phyloP scores from a whole-genome alignment of 2,113 vertebrate species.

The Crotalus viridis region DNA sequence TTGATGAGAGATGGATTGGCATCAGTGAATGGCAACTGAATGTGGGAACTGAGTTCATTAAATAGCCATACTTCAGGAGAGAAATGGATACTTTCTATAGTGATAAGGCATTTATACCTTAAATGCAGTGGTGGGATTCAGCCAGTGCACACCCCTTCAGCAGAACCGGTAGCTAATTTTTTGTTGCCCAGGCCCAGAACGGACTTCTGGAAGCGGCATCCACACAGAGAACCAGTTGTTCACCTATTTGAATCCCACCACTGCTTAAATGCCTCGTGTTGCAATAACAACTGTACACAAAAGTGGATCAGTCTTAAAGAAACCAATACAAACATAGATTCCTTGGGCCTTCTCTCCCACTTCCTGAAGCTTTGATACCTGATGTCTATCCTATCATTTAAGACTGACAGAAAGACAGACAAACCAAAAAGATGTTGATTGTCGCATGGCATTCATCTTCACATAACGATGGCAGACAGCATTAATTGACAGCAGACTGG shows the following conservation, averaged over 20 bases:
- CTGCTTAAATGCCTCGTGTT: not conserved
- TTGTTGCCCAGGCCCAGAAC: too few relatives aligned
- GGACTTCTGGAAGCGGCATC: too few relatives aligned
- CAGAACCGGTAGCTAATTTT: too few relatives aligned
- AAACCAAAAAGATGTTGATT: not conserved
- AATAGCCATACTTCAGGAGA: not conserved
- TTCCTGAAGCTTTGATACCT: not conserved
- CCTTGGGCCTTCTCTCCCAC: not conserved
- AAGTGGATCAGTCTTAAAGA: not conserved
- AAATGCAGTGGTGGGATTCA: not conserved
- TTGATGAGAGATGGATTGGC: not conserved
- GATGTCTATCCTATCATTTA: not conserved
- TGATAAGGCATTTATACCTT: not conserved
- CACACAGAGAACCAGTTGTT: too few relatives aligned
- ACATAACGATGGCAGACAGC: not conserved
- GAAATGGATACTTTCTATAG: not conserved
- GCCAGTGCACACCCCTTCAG: too few relatives aligned
- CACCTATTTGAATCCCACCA: too few relatives aligned
- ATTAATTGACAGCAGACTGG: conserved; percentile 1
- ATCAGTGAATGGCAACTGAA: not conserved
- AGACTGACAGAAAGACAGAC: not conserved
- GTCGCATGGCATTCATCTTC: not conserved
- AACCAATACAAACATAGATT: conserved; percentile 1
- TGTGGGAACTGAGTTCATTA: not conserved
- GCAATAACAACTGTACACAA: not conserved